These are phyloP conservation scores for Benthosema pterotum DNA, from an alignment of 2,797 vertebrate species.

Conservation along the genomic window DNA sequence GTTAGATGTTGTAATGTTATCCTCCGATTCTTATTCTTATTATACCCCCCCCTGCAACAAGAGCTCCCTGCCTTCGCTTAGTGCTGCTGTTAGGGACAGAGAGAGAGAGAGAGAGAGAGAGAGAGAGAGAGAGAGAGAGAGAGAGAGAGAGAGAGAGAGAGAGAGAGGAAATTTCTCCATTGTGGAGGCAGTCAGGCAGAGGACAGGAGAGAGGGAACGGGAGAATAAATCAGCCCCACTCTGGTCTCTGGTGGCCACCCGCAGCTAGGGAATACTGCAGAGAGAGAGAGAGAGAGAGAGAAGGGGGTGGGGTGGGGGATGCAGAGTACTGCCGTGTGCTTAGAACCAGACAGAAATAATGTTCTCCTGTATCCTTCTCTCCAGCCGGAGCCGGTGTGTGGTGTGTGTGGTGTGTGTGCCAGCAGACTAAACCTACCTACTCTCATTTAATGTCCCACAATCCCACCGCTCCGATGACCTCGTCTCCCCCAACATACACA, in stretches of 20 bases:
- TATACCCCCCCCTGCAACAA: conserved; percentile 49
- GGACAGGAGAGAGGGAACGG: conserved; percentile 79
- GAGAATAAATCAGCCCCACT: conserved; percentile 90
- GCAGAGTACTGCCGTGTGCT: conserved; percentile 43
- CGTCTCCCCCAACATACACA: neutral
- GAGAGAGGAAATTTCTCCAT: conserved; percentile 82
- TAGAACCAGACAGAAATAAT: conserved; percentile 76
- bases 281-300: conserved; percentile 42
- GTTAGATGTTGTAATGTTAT: conserved; percentile 68
- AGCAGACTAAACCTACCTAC: conserved; percentile 60
- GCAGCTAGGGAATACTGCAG: conserved; percentile 86
- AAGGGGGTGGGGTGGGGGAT: conserved; percentile 40
- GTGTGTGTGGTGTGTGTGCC: no score
- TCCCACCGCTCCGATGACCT: conserved; percentile 65
- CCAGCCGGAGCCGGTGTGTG: conserved; percentile 48
- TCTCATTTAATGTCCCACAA: conserved; percentile 68
- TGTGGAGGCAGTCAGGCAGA: conserved; percentile 88
- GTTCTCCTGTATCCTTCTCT: conserved; percentile 86
- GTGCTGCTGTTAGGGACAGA: conserved; percentile 19
- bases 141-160: conserved; percentile 6
- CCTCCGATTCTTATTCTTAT: conserved; percentile 74
- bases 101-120: conserved; percentile 12
- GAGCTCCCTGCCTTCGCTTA: conserved; percentile 60
- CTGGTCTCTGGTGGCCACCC: conserved; percentile 86
- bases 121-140: conserved; percentile 5